These are phyloP conservation scores for Camptogramma bilineatum DNA, from an alignment of 2,888 invertebrate species.

Conservation along the genomic window DNA sequence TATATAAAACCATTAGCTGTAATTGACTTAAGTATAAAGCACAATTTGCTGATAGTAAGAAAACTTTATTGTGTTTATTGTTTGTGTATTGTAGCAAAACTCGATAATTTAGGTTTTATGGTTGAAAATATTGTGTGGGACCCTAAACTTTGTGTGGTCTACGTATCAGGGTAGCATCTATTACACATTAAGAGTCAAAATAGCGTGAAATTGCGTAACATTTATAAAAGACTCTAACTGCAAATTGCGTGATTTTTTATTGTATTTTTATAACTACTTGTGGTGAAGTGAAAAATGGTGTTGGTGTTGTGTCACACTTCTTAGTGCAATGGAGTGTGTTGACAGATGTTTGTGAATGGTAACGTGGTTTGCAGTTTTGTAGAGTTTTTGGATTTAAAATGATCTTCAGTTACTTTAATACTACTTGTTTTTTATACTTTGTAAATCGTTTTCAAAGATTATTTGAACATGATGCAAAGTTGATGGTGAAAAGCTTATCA, in stretches of 20 bases:
- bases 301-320: slow-evolving; percentile 38
- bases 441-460: background rate
- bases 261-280: slow-evolving; percentile 52
- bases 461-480: no score
- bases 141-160: slow-evolving; percentile 69
- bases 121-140: slow-evolving; percentile 10
- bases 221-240: slow-evolving; percentile 51
- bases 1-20: no score
- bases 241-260: slow-evolving; percentile 36
- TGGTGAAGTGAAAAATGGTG: slow-evolving; percentile 47
- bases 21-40: no score
- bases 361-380: background rate
- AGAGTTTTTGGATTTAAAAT: background rate
- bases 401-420: background rate
- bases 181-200: slow-evolving; percentile 65
- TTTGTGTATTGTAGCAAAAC: background rate
- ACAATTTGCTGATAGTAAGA: no score
- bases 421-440: no score
- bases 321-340: slow-evolving; percentile 36
- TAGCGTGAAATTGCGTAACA: slow-evolving; percentile 81
- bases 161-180: slow-evolving; percentile 68
- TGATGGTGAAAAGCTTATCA: no score
- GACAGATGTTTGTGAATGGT: slow-evolving; percentile 14
- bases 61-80: no score
- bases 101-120: background rate